Evolutionary conservation across 2,888 invertebrate species (phyloP).

Genomic region (Brassicogethes aeneus): DNA sequence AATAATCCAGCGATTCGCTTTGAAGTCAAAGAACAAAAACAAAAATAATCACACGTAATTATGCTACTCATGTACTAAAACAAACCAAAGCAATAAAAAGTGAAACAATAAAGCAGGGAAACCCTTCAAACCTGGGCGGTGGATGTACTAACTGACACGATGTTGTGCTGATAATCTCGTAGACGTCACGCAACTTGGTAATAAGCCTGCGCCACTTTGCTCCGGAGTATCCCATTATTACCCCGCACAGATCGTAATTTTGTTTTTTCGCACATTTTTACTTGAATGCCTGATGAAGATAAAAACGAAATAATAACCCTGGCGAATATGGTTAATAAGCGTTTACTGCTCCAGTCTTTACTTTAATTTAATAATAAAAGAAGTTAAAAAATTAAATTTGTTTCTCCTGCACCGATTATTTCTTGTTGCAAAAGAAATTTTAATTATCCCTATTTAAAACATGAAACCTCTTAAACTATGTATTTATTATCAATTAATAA

Average conservation of each 20-base stretch:
- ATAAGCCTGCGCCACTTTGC: neutral
- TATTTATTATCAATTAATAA: no score
- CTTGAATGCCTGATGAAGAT: neutral
- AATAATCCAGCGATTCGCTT: no score
- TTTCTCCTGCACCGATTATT: no score
- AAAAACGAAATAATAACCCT: neutral
- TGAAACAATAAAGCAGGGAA: neutral
- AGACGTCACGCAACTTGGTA: neutral
- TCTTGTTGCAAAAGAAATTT: no score
- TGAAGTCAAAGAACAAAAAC: no score
- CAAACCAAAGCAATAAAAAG: slow-evolving; percentile 1
- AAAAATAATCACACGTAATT: neutral
- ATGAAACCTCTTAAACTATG: no score
- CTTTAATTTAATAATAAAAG: no score
- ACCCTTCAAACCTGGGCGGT: neutral
- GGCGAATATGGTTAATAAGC: neutral
- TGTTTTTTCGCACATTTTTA: neutral
- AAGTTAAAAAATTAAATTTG: no score
- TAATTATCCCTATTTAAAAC: no score
- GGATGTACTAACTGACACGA: neutral
- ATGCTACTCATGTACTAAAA: neutral
- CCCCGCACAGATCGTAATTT: neutral
- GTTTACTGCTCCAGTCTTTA: no score
- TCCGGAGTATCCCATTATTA: neutral
- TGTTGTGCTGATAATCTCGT: neutral